Evolutionary conservation across 2,888 invertebrate species (phyloP).

Genomic region (Chloromyia formosa): DNA sequence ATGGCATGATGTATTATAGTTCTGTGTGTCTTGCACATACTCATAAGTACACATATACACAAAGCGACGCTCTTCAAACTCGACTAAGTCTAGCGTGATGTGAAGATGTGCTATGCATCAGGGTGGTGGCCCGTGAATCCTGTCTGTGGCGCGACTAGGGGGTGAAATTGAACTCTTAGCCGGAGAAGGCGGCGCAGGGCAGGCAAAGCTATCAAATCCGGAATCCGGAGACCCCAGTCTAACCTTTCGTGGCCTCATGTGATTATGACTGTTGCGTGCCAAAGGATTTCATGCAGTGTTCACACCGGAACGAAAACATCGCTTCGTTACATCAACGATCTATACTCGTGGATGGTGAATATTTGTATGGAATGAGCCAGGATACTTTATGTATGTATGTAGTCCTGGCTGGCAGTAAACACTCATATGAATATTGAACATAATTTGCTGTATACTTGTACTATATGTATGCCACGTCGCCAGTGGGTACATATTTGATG

Average conservation of each 20-base stretch:
- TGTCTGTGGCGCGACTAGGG: no score
- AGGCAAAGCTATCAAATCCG: constrained; percentile 16
- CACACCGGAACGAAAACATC: constrained; percentile 27
- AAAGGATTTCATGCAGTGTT: constrained; percentile 41
- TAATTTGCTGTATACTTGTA: constrained; percentile 4
- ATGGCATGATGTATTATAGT: constrained; percentile 37
- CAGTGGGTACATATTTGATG: constrained; percentile 31
- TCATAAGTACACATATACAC: constrained; percentile 11
- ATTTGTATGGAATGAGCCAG: neutral
- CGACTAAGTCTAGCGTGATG: constrained; percentile 13
- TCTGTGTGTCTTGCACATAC: constrained; percentile 13
- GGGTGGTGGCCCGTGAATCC: no score
- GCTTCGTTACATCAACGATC: constrained; percentile 9
- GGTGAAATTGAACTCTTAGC: no score
- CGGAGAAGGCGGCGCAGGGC: neutral
- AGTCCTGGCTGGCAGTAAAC: neutral
- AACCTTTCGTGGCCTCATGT: constrained; percentile 42
- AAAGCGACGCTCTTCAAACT: constrained; percentile 4
- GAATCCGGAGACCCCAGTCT: constrained; percentile 10
- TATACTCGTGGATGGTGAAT: neutral
- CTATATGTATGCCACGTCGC: constrained; percentile 11
- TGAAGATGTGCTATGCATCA: constrained; percentile 1
- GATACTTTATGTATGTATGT: constrained; percentile 1
- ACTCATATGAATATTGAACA: neutral
- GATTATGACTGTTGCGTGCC: constrained; percentile 44